These are phyloP conservation scores for Fukomys damarensis DNA, from an alignment of 2,113 vertebrate genomes.

Conservation along the genomic window DNA sequence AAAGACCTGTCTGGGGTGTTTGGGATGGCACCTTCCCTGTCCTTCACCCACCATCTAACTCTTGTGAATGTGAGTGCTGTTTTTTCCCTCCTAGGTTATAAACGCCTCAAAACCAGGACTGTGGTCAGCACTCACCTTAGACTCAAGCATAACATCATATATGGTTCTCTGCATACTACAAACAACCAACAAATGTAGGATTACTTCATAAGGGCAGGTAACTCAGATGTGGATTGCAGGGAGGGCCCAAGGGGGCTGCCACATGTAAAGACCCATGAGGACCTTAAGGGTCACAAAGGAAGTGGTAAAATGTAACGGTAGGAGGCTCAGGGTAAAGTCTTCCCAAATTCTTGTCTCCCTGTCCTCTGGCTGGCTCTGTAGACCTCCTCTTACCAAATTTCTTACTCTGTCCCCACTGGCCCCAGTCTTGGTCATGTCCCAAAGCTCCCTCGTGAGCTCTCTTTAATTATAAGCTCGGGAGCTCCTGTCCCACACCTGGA, in stretches of 20 bases:
- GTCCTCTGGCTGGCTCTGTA: too few relatives aligned
- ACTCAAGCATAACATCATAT: neutral
- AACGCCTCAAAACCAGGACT: neutral
- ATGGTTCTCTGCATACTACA: neutral
- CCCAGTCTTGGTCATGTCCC: neutral
- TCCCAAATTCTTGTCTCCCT: neutral
- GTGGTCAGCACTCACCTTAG: neutral
- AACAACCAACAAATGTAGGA: neutral
- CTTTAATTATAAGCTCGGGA: slow-evolving; percentile 69
- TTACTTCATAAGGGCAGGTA: neutral
- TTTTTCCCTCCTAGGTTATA: neutral
- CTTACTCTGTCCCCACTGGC: neutral
- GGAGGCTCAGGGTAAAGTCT: neutral
- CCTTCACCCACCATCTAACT: neutral
- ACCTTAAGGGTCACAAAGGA: neutral
- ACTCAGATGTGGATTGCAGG: neutral
- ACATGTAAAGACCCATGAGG: neutral
- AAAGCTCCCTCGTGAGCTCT: neutral
- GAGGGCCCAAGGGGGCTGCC: too few relatives aligned
- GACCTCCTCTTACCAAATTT: neutral
- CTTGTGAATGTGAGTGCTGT: neutral
- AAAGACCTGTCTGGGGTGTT: too few relatives aligned
- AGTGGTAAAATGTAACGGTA: neutral
- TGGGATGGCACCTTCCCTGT: too few relatives aligned
- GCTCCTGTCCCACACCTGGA: neutral